phyloP scores from a whole-genome alignment of 2,113 vertebrate genomes.

The Anthoscopus minutus region DNA sequence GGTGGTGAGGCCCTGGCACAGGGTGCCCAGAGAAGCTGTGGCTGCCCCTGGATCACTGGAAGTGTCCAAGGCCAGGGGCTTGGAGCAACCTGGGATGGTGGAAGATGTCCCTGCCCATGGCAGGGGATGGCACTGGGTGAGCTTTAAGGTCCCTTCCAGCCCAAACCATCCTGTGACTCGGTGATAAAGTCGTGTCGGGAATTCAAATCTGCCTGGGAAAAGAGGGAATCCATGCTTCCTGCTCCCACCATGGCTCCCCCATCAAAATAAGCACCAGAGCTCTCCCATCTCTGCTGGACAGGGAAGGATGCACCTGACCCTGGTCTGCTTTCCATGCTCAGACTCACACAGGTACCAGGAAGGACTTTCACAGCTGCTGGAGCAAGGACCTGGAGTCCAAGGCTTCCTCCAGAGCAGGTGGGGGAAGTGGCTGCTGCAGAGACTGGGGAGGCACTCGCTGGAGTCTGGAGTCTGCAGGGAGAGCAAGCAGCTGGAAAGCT shows the following conservation, averaged over 20 bases:
- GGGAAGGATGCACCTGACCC: background rate
- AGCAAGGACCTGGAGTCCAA: background rate
- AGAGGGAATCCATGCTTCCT: background rate
- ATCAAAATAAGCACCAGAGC: background rate
- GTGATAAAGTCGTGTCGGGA: background rate
- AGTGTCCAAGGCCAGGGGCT: background rate
- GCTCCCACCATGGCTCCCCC: background rate
- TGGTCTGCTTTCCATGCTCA: background rate
- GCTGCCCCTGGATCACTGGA: background rate
- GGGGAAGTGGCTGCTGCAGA: background rate
- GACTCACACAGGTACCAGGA: background rate
- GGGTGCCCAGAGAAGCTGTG: background rate
- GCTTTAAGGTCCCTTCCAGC: background rate
- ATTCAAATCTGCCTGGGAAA: background rate
- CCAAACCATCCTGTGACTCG: background rate
- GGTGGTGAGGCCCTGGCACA: rapidly evolving
- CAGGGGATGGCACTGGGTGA: background rate
- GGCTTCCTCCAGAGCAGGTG: rapidly evolving
- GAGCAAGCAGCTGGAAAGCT: background rate
- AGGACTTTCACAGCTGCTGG: background rate
- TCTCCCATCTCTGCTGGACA: background rate
- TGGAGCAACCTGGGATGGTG: background rate
- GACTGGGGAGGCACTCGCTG: background rate
- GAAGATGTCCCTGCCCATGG: background rate
- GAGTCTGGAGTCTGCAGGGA: background rate